These are phyloP conservation scores for Acrobasis suavella DNA, from an alignment of 2,888 invertebrate species.

Conservation along the genomic window DNA sequence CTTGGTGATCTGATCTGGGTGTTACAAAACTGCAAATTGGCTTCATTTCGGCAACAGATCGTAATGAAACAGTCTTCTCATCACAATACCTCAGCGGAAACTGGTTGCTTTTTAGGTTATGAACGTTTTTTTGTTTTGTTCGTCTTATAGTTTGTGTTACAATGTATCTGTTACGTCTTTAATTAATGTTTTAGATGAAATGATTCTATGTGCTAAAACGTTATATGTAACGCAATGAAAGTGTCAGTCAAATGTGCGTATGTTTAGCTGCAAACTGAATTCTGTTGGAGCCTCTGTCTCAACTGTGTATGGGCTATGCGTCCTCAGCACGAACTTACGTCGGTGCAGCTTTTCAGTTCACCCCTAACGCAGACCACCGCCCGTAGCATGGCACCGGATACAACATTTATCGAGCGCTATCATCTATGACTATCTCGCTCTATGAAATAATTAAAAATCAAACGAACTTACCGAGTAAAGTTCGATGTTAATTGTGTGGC, in stretches of 20 bases:
- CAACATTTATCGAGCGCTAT: too few relatives aligned
- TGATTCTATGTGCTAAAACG: slow-evolving; percentile 78
- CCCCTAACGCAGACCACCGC: background rate
- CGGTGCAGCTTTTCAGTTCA: slow-evolving; percentile 59
- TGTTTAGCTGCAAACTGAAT: slow-evolving; percentile 72
- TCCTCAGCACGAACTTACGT: slow-evolving; percentile 61
- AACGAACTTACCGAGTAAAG: too few relatives aligned
- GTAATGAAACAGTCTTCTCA: slow-evolving; percentile 63
- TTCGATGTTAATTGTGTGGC: too few relatives aligned
- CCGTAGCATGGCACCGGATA: too few relatives aligned
- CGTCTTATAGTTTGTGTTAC: slow-evolving; percentile 58
- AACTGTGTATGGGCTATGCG: slow-evolving; percentile 65
- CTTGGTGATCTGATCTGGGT: slow-evolving; percentile 80
- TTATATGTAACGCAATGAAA: slow-evolving; percentile 81
- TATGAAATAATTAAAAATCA: too few relatives aligned
- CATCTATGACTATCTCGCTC: too few relatives aligned
- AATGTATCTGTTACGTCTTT: slow-evolving; percentile 59
- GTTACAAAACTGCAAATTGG: slow-evolving; percentile 70
- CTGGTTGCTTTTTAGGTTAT: slow-evolving; percentile 70
- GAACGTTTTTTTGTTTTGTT: slow-evolving; percentile 65
- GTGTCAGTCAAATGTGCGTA: slow-evolving; percentile 73
- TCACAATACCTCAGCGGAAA: slow-evolving; percentile 54
- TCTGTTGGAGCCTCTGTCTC: slow-evolving; percentile 62
- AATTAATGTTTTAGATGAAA: slow-evolving; percentile 67
- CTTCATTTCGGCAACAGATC: slow-evolving; percentile 82